Conservation (phyloP, 2,113 vertebrate genomes). For the Maylandia zebra region DNA sequence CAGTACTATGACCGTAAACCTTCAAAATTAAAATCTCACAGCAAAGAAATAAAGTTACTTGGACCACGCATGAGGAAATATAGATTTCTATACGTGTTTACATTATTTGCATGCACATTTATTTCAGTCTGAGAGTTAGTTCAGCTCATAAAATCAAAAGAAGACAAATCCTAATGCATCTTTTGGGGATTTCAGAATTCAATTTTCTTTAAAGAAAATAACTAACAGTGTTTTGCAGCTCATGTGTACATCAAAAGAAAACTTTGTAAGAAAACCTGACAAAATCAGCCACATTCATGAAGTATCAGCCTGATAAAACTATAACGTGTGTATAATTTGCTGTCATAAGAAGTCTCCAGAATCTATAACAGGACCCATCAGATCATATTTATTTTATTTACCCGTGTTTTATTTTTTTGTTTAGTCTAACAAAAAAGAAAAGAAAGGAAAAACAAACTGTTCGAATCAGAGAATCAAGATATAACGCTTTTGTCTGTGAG, state of each 20-base stretch:
- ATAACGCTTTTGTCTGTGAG: background rate
- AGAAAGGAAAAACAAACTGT: background rate
- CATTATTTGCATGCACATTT: background rate
- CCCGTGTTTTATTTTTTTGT: background rate
- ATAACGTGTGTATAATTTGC: fast-evolving
- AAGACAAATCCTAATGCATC: background rate
- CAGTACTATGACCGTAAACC: background rate
- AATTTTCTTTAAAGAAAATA: background rate
- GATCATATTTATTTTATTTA: background rate
- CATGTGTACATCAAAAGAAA: background rate
- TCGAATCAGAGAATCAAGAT: background rate
- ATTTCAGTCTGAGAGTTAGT: background rate
- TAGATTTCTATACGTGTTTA: background rate
- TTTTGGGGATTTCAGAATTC: background rate
- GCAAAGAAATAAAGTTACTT: background rate
- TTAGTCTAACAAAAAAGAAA: background rate
- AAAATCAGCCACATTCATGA: background rate
- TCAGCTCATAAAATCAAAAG: background rate
- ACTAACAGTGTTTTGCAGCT: background rate
- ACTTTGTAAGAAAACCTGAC: no score
- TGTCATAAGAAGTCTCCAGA: background rate
- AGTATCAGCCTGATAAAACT: background rate
- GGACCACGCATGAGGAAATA: background rate
- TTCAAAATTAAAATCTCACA: background rate
- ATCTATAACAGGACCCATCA: background rate